phyloP scores from a whole-genome alignment of 1,140 invertebrate genomes.

The Druon quercuslanigerum region DNA sequence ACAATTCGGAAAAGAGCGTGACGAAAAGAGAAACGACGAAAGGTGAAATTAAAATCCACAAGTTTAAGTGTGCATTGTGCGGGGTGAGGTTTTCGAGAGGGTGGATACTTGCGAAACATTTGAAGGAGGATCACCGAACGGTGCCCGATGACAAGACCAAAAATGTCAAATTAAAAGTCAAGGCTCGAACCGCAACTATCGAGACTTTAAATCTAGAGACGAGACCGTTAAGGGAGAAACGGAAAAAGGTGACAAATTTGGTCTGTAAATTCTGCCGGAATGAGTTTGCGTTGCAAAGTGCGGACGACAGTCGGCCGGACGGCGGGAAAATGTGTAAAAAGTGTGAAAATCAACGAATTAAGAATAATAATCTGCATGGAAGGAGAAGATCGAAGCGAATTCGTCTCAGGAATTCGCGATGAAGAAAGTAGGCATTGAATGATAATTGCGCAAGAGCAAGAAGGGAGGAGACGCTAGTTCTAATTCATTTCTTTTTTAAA shows the following conservation, averaged over 20 bases:
- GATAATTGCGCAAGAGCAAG: too few species aligned
- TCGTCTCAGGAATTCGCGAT: neutral
- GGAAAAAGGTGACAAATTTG: conserved; percentile 38
- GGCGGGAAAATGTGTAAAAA: neutral
- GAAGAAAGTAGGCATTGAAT: too few species aligned
- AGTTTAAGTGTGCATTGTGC: conserved; percentile 38
- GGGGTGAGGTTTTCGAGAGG: conserved; percentile 25
- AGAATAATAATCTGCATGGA: neutral
- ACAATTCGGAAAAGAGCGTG: neutral
- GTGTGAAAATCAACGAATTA: neutral
- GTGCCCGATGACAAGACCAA: neutral
- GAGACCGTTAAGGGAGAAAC: conserved; percentile 36
- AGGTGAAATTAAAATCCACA: neutral
- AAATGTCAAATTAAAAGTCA: neutral
- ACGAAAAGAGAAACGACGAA: neutral
- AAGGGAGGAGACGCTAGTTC: too few species aligned
- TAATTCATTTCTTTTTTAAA: too few species aligned
- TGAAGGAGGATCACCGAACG: neutral
- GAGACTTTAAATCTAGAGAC: conserved; percentile 26
- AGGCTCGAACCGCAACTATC: neutral
- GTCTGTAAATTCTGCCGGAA: conserved; percentile 42
- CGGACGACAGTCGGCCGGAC: conserved; percentile 38
- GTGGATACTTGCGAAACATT: neutral
- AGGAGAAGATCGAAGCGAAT: neutral
- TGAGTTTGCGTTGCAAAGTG: conserved; percentile 35